phyloP scores from a whole-genome alignment of 1,140 invertebrate genomes.

The Pentalonia nigronervosa region DNA sequence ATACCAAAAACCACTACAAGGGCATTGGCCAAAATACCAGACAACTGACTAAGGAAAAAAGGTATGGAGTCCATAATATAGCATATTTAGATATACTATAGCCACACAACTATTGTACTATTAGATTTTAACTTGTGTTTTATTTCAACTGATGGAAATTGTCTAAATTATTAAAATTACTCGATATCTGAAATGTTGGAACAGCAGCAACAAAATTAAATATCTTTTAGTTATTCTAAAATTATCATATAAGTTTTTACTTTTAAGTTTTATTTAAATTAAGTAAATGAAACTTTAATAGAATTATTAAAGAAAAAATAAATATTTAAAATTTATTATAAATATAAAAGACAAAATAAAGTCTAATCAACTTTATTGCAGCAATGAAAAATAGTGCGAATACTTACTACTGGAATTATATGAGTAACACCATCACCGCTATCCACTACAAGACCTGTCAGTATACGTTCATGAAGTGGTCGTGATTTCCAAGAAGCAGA shows the following conservation, averaged over 20 bases:
- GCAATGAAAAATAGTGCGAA: neutral
- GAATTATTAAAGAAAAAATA: neutral
- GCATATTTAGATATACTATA: too few relatives aligned
- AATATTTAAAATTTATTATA: neutral
- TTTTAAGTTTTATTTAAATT: neutral
- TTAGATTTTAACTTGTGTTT: too few relatives aligned
- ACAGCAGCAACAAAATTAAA: neutral
- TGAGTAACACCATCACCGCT: conserved; percentile 99
- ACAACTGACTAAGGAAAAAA: too few relatives aligned
- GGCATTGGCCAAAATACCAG: too few relatives aligned
- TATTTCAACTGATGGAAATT: too few relatives aligned
- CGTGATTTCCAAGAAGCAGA: conserved; percentile 97
- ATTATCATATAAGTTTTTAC: neutral
- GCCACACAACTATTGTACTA: too few relatives aligned
- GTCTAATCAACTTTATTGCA: neutral
- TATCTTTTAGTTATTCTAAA: neutral
- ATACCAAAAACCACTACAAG: too few relatives aligned
- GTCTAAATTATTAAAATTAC: too few relatives aligned
- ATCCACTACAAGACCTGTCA: conserved; percentile 98
- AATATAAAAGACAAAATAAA: neutral
- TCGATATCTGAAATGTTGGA: too few relatives aligned
- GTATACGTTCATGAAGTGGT: conserved; percentile 84
- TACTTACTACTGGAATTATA: conserved; percentile 93
- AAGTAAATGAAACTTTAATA: neutral
- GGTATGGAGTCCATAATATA: too few relatives aligned